Conservation (phyloP, 2,113 vertebrate genomes). For the Cyanocitta stelleri region DNA sequence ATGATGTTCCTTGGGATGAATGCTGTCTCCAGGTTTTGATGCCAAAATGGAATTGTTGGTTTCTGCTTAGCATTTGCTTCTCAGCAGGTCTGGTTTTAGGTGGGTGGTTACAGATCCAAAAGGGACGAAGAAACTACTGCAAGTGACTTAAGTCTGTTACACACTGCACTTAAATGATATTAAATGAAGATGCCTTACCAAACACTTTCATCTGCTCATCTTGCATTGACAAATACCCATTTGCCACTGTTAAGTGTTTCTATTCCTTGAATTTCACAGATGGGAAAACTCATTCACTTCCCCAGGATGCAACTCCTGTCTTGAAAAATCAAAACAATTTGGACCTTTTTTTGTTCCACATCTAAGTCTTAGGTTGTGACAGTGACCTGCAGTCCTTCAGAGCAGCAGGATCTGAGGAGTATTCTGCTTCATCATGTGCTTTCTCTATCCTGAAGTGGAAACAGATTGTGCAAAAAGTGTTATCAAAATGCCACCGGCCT, state of each 20-base stretch:
- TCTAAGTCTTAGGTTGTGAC: neutral
- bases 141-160: neutral
- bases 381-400: neutral
- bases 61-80: neutral
- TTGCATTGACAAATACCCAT: neutral
- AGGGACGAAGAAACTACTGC: neutral
- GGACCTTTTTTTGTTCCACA: neutral
- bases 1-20: neutral
- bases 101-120: neutral
- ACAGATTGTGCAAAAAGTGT: neutral
- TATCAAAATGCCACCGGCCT: neutral
- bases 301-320: neutral
- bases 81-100: neutral
- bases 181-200: neutral
- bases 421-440: neutral
- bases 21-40: neutral
- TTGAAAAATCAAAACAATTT: neutral
- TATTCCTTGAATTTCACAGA: neutral
- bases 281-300: neutral
- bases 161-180: neutral
- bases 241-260: neutral
- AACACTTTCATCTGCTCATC: neutral
- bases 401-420: neutral
- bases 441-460: neutral
- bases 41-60: neutral